Base-by-base conservation (phyloP, 2,113 vertebrate genomes). In the Nothoprocta perdicaria region DNA sequence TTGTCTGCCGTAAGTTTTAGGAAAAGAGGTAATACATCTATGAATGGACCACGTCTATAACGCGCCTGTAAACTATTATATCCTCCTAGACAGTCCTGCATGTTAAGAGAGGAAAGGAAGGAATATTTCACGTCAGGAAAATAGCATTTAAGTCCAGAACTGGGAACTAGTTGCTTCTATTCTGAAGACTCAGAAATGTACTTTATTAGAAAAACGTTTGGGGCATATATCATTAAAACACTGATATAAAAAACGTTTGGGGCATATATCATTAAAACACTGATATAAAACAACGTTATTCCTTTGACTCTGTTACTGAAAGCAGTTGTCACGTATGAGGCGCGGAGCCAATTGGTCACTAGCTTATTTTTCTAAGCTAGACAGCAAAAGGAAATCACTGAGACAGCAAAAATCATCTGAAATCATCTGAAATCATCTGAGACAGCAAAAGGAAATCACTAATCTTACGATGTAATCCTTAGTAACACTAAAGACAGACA, bases 91-190 rank as follows among this genome's bases (percentile, higher is more conserved):
- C 3, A 53, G 33, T 4, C 15, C 55, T 1, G 11, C 7, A 40
- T 0, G 4, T 26, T 0, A 16, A 55, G 10, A 82, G 35, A 87
- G 29, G 48, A 87, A 40, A 94, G 76, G 83, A 94, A 96, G 68
- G 68, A 93, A 89, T 95, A 91, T 93, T 93, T 96, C 72, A 91
- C 31, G 45, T 80, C 52, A 79, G 24, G 40, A 63, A 62, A 62
- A 82, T 67, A 10, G 84, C 78, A 80, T 83, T 83, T 31, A 88
- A 95, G 80, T 33, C 61, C 22, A 50, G 74, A 74, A 83, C 23
- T 55, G 65, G 38, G 68, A 91, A 83, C 21, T 33, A 67, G 18
- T 67, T 95, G 31, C 60, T 89, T 74, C 53, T 73, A 22, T 76
- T 87, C 35, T 8, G 60, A 83, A 83, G 60, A 74, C 21, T 85